Evolutionary conservation across 2,797 vertebrate genomes (phyloP).

Genomic region (Phoeniculus purpureus): DNA sequence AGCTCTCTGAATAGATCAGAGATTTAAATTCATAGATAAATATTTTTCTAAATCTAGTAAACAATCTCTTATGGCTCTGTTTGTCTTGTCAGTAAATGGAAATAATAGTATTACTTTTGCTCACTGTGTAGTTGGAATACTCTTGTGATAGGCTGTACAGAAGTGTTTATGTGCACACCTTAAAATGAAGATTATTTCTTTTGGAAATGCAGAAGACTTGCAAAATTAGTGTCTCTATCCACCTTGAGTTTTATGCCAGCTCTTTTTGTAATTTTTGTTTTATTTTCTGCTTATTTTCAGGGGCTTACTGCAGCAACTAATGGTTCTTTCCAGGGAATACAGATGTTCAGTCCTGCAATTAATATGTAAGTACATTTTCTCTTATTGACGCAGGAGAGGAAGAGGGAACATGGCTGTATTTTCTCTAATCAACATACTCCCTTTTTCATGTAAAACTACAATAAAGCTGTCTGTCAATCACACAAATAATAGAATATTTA

Average conservation of each 20-base stretch:
- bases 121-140: background rate
- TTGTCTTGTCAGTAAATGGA: background rate
- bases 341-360: constrained; percentile 64
- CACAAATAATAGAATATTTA: constrained; percentile 63
- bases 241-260: background rate
- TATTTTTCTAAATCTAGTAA: background rate
- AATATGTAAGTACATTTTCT: constrained; percentile 64
- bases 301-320: constrained; percentile 22
- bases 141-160: background rate
- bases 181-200: background rate
- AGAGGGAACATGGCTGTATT: constrained; percentile 61
- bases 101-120: background rate
- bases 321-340: constrained; percentile 59
- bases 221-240: background rate
- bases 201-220: background rate
- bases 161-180: background rate
- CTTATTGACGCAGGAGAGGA: constrained; percentile 33
- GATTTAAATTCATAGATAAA: background rate
- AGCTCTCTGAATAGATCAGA: background rate
- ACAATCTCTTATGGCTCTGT: background rate
- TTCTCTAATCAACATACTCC: constrained; percentile 56
- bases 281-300: background rate
- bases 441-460: constrained; percentile 60
- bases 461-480: constrained; percentile 65
- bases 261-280: background rate